Percentiles rank a stretch among this genome's conserved stretches.
phyloP scores from a whole-genome alignment of 2,113 vertebrate species.

The Ptilonorhynchus violaceus region DNA sequence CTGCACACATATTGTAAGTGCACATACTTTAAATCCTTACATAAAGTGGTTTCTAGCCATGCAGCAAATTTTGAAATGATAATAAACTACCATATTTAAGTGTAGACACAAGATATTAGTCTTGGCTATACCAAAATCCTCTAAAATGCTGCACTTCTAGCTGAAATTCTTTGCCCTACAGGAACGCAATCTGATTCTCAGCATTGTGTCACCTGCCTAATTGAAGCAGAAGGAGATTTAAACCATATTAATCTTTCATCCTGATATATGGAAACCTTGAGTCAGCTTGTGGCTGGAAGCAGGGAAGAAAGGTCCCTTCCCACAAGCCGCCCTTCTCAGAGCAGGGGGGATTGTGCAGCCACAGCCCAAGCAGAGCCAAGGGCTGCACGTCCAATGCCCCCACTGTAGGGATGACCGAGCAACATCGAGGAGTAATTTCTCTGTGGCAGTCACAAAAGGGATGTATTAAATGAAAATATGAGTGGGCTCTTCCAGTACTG shows the following conservation, averaged over 20 bases:
- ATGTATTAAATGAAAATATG: background rate
- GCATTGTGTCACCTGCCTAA: background rate
- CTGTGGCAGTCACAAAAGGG: background rate
- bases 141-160: background rate
- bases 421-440: background rate
- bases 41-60: constrained; percentile 41
- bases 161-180: background rate
- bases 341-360: background rate
- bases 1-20: constrained; percentile 27
- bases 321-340: background rate
- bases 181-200: background rate
- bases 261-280: background rate
- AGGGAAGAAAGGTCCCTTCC: background rate
- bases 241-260: background rate
- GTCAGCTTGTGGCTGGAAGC: background rate
- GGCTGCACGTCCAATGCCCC: background rate
- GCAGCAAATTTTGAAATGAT: constrained; percentile 43
- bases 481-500: background rate
- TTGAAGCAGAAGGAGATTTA: constrained; percentile 26
- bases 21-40: constrained; percentile 35
- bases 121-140: constrained; percentile 36
- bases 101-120: constrained; percentile 15
- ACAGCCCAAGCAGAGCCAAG: background rate
- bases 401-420: accelerated
- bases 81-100: constrained; percentile 31